A percentile compares a stretch with the other conserved stretches of the same genome.
Conservation (phyloP, 2,888 invertebrate genomes). For the Himalopsyche anomala region DNA sequence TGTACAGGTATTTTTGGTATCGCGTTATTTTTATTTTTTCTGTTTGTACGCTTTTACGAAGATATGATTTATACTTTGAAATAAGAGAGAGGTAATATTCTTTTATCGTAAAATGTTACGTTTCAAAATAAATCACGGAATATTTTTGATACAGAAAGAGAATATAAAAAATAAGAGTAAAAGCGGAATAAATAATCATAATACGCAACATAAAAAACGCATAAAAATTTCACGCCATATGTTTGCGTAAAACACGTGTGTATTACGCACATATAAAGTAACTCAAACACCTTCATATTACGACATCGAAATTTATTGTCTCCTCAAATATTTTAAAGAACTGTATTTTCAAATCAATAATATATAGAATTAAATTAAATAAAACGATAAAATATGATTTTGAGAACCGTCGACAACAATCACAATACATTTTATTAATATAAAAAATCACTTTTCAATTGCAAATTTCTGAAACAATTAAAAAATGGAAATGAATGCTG, state of each 20-base stretch:
- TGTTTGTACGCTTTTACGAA: slow-evolving; percentile 13
- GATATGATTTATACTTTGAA: slow-evolving; percentile 30
- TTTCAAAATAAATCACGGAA: slow-evolving; percentile 23
- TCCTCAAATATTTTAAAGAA: background rate
- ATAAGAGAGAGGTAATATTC: slow-evolving; percentile 30
- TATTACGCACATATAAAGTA: slow-evolving; percentile 13
- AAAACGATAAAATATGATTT: background rate
- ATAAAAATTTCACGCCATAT: slow-evolving; percentile 34
- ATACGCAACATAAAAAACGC: slow-evolving; percentile 31
- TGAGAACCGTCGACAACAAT: too few species aligned
- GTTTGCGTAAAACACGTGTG: slow-evolving; percentile 15
- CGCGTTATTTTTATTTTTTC: background rate
- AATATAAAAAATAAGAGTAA: slow-evolving; percentile 3
- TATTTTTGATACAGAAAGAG: slow-evolving; percentile 31
- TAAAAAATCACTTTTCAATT: too few species aligned
- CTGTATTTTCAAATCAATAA: background rate
- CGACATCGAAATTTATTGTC: slow-evolving; percentile 10
- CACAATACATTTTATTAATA: too few species aligned
- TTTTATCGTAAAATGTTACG: slow-evolving; percentile 34
- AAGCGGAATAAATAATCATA: slow-evolving; percentile 27
- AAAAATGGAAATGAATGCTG: too few species aligned
- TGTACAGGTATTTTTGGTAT: background rate
- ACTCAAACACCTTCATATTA: slow-evolving; percentile 2
- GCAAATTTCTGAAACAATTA: too few species aligned
- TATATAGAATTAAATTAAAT: background rate